These are phyloP conservation scores for Protonemura montana DNA, from an alignment of 2,888 invertebrate species.

Conservation along the genomic window DNA sequence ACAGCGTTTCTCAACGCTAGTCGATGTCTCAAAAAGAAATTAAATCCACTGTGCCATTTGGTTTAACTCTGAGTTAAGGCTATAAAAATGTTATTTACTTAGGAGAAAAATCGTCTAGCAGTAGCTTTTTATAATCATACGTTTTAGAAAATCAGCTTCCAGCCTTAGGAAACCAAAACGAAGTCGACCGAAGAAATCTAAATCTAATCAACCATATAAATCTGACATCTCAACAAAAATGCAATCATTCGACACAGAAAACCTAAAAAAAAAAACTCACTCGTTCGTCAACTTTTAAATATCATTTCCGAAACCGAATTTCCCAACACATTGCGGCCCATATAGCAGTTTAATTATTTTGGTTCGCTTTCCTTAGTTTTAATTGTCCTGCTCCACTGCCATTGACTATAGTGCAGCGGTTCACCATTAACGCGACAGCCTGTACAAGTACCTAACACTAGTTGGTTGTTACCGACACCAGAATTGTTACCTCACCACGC, in stretches of 20 bases:
- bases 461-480: too few species aligned
- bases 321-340: not conserved
- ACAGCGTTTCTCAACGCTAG: too few species aligned
- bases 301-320: not conserved
- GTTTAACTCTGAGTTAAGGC: too few species aligned
- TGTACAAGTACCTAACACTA: not conserved
- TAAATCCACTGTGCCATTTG: too few species aligned
- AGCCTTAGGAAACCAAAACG: too few species aligned
- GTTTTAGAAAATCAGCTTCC: too few species aligned
- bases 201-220: not conserved
- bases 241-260: not conserved
- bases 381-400: not conserved
- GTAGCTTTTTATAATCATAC: too few species aligned
- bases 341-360: not conserved
- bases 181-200: too few species aligned
- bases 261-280: not conserved
- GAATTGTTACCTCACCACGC: not conserved
- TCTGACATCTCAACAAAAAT: not conserved
- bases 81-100: too few species aligned
- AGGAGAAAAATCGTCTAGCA: too few species aligned
- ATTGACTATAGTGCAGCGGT: not conserved
- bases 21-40: too few species aligned
- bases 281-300: not conserved
- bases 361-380: not conserved
- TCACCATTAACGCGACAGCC: not conserved